Conservation (phyloP, 2,888 invertebrate species). For the Pollenia angustigena region DNA sequence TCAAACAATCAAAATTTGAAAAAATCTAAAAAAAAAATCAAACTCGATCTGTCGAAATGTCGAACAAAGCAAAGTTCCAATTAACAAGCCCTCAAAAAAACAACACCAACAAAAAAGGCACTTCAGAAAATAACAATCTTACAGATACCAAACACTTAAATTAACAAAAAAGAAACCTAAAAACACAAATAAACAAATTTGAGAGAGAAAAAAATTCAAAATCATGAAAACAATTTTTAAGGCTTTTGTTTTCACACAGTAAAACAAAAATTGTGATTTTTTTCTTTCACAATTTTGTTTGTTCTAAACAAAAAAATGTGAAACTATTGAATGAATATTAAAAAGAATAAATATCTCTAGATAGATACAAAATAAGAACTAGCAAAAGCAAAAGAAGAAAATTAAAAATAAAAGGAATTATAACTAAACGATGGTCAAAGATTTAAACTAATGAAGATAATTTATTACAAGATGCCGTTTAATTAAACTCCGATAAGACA, state of each 20-base stretch:
- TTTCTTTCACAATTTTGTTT: slow-evolving; percentile 16
- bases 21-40: slow-evolving; percentile 51
- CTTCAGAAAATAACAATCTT: slow-evolving; percentile 4
- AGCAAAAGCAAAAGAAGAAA: background rate
- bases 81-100: slow-evolving; percentile 60
- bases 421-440: slow-evolving; percentile 75
- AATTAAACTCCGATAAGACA: slow-evolving; percentile 84
- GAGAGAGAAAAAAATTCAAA: slow-evolving; percentile 10
- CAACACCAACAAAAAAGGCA: background rate
- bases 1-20: slow-evolving; percentile 28
- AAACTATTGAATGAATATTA: slow-evolving; percentile 60
- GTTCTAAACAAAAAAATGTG: slow-evolving; percentile 26
- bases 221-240: slow-evolving; percentile 10
- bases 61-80: slow-evolving; percentile 64
- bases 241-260: slow-evolving; percentile 59
- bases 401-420: slow-evolving; percentile 37
- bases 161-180: slow-evolving; percentile 9
- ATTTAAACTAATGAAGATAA: slow-evolving; percentile 83
- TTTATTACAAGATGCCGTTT: slow-evolving; percentile 84
- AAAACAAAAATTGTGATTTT: background rate
- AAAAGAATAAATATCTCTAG: slow-evolving; percentile 7
- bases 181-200: slow-evolving; percentile 23
- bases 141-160: slow-evolving; percentile 11
- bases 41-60: slow-evolving; percentile 69
- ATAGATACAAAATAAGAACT: slow-evolving; percentile 19